Conservation (phyloP, 2,113 vertebrate species). For the Athene cunicularia region DNA sequence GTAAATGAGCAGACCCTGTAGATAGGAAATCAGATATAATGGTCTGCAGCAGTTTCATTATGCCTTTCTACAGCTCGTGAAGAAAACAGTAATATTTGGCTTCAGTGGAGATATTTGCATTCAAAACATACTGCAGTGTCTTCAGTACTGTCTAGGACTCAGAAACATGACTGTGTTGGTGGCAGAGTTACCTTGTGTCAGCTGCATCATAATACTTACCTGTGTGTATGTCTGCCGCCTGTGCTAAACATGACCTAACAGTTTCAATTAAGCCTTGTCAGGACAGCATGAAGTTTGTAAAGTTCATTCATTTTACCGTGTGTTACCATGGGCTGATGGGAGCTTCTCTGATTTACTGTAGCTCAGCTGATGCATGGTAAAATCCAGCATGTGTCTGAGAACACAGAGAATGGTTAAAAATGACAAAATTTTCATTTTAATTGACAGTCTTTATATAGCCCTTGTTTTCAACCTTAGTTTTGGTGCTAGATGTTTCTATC, state of each 20-base stretch:
- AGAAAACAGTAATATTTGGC: background rate
- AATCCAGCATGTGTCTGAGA: background rate
- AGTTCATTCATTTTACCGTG: background rate
- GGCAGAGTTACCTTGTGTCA: background rate
- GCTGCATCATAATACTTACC: background rate
- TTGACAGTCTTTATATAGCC: background rate
- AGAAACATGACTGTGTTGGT: background rate
- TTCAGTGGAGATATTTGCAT: background rate
- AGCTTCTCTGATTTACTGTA: background rate
- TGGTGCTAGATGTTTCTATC: constrained; percentile 33
- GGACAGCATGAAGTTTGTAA: background rate
- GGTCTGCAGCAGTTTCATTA: background rate
- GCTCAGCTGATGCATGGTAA: background rate
- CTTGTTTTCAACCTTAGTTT: background rate
- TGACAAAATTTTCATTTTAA: background rate
- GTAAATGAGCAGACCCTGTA: background rate
- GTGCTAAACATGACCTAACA: background rate
- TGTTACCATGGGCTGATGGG: background rate
- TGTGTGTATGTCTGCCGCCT: accelerated
- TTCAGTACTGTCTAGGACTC: background rate
- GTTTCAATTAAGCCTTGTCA: background rate
- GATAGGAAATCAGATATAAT: background rate
- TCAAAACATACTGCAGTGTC: background rate
- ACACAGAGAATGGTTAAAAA: background rate
- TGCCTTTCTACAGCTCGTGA: background rate